Conservation (phyloP, 2,797 vertebrate genomes). For the Numenius phaeopus region DNA sequence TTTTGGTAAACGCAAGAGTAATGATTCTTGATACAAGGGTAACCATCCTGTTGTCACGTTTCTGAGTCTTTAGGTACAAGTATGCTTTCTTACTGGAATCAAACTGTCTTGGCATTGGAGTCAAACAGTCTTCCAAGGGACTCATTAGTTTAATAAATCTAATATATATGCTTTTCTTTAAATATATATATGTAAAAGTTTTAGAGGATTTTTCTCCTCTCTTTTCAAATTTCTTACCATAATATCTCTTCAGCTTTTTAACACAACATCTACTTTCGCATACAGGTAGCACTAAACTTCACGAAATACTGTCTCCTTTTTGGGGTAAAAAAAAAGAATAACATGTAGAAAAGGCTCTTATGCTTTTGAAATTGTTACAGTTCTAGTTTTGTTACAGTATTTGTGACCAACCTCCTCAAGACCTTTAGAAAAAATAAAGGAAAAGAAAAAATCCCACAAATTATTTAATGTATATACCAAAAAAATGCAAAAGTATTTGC, state of each 20-base stretch:
- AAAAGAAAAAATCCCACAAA: accelerated
- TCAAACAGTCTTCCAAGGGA: background rate
- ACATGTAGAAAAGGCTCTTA: background rate
- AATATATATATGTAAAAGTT: no score
- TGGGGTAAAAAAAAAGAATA: background rate
- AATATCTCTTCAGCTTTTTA: background rate
- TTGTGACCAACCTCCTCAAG: accelerated
- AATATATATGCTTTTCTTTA: background rate
- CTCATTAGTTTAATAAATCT: background rate
- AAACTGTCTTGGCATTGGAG: background rate
- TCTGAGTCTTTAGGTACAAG: background rate
- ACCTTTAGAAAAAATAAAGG: no score
- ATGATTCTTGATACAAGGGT: background rate
- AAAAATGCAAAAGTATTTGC: background rate
- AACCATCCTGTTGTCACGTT: background rate
- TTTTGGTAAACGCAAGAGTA: background rate
- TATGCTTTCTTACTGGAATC: background rate
- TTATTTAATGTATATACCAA: background rate
- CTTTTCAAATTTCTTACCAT: background rate
- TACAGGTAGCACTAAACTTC: background rate
- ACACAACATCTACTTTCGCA: background rate
- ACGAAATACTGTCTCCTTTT: background rate
- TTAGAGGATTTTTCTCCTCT: background rate
- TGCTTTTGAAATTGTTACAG: accelerated
- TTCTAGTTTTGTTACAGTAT: background rate